phyloP scores from a whole-genome alignment of 1,140 invertebrate species.

The Coelopa frigida region DNA sequence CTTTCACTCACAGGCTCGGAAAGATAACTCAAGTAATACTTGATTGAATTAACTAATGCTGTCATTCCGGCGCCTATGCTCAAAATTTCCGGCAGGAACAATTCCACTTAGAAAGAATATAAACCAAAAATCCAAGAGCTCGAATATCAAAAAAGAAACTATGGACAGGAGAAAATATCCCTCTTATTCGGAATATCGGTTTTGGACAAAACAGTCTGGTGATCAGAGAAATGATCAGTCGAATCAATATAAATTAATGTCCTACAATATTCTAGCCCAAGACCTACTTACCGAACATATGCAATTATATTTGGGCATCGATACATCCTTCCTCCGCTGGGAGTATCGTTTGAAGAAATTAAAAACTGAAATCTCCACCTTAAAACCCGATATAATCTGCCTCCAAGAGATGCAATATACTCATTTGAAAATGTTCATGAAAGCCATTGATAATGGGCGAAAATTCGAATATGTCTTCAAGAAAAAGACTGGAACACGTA shows the following conservation, averaged over 20 bases:
- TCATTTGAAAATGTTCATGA: constrained; percentile 50
- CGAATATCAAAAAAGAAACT: no score
- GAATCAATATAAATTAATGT: constrained; percentile 44
- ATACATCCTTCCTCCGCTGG: constrained; percentile 60
- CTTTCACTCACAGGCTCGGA: no score
- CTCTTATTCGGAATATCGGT: no score
- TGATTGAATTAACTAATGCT: no score
- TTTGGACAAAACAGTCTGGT: no score
- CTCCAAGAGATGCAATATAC: constrained; percentile 66
- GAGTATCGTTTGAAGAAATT: constrained; percentile 59
- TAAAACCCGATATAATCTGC: constrained; percentile 63
- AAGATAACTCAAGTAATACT: no score
- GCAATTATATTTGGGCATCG: constrained; percentile 63
- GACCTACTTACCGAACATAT: constrained; percentile 65
- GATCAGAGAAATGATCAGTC: no score
- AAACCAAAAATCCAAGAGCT: no score
- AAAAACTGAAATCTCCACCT: constrained; percentile 60
- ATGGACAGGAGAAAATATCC: no score
- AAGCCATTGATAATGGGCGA: constrained; percentile 14
- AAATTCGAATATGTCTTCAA: constrained; percentile 61
- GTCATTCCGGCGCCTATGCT: no score
- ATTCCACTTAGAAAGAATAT: no score
- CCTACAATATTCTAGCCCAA: constrained; percentile 87
- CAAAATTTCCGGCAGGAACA: no score
- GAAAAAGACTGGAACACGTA: constrained; percentile 60